Conservation (phyloP, 2,888 invertebrate species). For the Liodrosophila aerea region DNA sequence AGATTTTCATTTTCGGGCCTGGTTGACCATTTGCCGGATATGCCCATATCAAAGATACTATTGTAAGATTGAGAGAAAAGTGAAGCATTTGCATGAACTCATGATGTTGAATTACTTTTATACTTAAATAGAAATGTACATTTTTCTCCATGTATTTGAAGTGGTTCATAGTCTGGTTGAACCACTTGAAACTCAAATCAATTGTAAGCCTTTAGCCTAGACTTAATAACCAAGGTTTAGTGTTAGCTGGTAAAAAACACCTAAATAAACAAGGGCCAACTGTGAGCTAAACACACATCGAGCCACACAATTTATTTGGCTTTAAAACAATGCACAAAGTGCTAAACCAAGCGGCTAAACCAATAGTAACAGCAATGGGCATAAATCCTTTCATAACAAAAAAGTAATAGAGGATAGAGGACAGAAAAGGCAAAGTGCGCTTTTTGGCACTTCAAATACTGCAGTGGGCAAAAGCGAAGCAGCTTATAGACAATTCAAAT, state of each 20-base stretch:
- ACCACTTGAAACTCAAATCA: too few species aligned
- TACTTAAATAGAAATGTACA: too few species aligned
- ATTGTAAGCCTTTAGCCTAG: too few species aligned
- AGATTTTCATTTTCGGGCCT: too few species aligned
- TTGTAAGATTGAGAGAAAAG: too few species aligned
- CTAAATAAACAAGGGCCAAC: constrained; percentile 23
- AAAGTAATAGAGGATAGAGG: constrained; percentile 11
- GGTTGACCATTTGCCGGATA: too few species aligned
- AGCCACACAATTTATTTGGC: constrained; percentile 41
- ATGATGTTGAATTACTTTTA: too few species aligned
- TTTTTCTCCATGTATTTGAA: too few species aligned
- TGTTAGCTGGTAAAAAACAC: background rate
- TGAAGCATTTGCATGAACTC: too few species aligned
- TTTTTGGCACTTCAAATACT: constrained; percentile 73
- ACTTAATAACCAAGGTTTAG: too few species aligned
- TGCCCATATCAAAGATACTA: too few species aligned
- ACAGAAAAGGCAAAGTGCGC: constrained; percentile 54
- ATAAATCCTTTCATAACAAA: constrained; percentile 65
- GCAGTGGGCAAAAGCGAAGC: constrained; percentile 45
- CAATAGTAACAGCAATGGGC: constrained; percentile 53
- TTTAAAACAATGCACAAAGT: constrained; percentile 58
- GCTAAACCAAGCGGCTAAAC: constrained; percentile 72
- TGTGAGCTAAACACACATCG: constrained; percentile 26
- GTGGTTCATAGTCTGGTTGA: too few species aligned
- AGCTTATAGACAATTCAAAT: constrained; percentile 70